Evolutionary conservation across 2,797 vertebrate species (phyloP), one percentile per base, ranked within the genome.

Genomic region (Fringilla coelebs): DNA sequence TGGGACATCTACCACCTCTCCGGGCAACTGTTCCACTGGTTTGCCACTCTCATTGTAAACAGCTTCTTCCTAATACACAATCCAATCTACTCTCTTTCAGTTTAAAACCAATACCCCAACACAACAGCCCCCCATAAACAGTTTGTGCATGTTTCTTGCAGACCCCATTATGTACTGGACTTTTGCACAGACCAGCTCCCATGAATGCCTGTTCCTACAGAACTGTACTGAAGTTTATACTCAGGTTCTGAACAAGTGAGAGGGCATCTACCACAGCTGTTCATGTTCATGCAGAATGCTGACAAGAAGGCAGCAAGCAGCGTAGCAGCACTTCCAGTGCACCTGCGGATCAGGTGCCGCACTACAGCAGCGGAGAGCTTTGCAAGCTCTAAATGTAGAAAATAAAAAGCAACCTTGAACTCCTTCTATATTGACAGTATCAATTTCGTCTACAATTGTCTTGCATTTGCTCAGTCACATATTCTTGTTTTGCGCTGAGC

Each of bases 91-190:
- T 5, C 25, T 46, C 14, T 41, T 57, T 57, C 25, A 36, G 26
- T 58, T 43, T 57, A 38, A 79, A 78, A 36, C 16, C 17, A 52
- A 18, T 51, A 57, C 3, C 10, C 19, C 26, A 46, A 18, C 7
- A 20, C 55, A 68, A 51, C 18, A 40, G 31, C 7, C 29, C n/a
- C 22, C 4, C 6, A 17, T 13, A 34, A 65, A 46, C 4, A 46
- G 19, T 26, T 32, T 48, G 26, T 10, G 32, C 13, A 8, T 15
- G 7, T 22, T 74, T 36, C 17, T 46, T 52, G 20, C 10, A 22
- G 40, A 25, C 7, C 7, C 7, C 0, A 0, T 15, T 14, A 45
- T 1, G 7, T 8, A 31, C 10, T 8, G 22, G 11, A 34, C 11
- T 55, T 80, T 36, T 46, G 24, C 20, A 41, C 2, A 22, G 31